A percentile compares a stretch with the other conserved stretches of the same genome.
These are phyloP conservation scores for Lycopodina hypogea DNA, from an alignment of 37 sponge, comb jelly and placozoan genomes.

Conservation along the genomic window DNA sequence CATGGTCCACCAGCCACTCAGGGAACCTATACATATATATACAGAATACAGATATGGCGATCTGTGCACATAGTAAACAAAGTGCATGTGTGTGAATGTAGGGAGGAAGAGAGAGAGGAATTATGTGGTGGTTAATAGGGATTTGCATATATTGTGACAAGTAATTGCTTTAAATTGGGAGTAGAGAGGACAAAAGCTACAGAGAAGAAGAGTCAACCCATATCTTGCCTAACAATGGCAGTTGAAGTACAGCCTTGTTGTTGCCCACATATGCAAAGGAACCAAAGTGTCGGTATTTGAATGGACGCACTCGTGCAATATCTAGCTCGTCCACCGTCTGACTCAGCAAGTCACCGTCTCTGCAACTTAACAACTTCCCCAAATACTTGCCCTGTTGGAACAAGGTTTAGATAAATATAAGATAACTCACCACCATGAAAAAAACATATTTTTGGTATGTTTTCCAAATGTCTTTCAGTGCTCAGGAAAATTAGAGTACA, in stretches of 20 bases:
- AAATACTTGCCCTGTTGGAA: slow-evolving; percentile 41
- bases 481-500: no score
- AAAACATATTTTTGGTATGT: no score
- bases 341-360: slow-evolving; percentile 22
- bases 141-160: no score
- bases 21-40: slow-evolving; percentile 40
- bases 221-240: slow-evolving; percentile 55
- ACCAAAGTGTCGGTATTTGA: slow-evolving; percentile 53
- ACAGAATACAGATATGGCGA: no score
- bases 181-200: no score
- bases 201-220: no score
- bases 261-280: slow-evolving; percentile 79
- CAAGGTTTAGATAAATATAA: no score
- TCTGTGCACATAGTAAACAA: no score
- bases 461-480: no score
- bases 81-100: neutral
- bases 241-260: slow-evolving; percentile 59
- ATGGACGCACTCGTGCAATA: slow-evolving; percentile 12
- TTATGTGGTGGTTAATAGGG: no score
- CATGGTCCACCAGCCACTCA: slow-evolving; percentile 80
- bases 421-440: no score
- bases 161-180: no score
- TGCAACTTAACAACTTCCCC: slow-evolving; percentile 37
- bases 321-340: slow-evolving; percentile 15
- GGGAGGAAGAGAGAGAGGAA: slow-evolving; percentile 8